Percentiles rank a stretch among this genome's conserved stretches.
phyloP scores from a whole-genome alignment of 2,888 invertebrate species.

The Papilio gigon region DNA sequence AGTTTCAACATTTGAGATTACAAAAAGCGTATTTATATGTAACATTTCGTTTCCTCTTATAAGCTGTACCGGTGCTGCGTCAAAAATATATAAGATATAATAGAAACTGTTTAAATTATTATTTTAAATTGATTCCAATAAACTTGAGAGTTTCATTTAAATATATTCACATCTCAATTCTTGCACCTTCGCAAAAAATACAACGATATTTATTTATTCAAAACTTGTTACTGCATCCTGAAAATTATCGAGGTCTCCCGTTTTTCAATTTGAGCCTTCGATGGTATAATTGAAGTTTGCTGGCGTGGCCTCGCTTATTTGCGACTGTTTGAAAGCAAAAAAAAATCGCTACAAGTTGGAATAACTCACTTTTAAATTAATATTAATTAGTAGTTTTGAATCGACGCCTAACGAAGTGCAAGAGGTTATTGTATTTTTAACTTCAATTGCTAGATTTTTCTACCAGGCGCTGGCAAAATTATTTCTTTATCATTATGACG shows the following conservation, averaged over 20 bases:
- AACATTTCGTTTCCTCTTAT: no score
- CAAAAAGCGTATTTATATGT: not conserved
- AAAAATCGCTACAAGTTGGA: conserved; percentile 31
- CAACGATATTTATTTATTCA: conserved; percentile 23
- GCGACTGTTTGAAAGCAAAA: conserved; percentile 15
- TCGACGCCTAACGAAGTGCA: conserved; percentile 27
- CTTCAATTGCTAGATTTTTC: conserved; percentile 18
- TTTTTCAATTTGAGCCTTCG: conserved; percentile 35
- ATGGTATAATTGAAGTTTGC: conserved; percentile 38
- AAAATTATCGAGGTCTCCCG: conserved; percentile 19
- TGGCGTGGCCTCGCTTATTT: conserved; percentile 27
- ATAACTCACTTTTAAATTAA: conserved; percentile 26
- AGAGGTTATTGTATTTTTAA: not conserved
- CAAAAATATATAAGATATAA: not conserved
- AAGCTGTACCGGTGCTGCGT: no score
- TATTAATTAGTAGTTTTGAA: conserved; percentile 31
- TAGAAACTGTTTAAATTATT: not conserved
- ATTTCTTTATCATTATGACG: not conserved
- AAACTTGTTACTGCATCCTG: conserved; percentile 15
- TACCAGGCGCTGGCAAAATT: conserved; percentile 16
- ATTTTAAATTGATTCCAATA: conserved; percentile 5
- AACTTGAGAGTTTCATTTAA: not conserved
- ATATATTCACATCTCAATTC: not conserved
- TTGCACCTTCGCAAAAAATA: conserved; percentile 5
- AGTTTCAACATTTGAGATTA: not conserved